These are phyloP conservation scores for Thalassoma bifasciatum DNA, from an alignment of 2,113 vertebrate genomes.

Conservation along the genomic window DNA sequence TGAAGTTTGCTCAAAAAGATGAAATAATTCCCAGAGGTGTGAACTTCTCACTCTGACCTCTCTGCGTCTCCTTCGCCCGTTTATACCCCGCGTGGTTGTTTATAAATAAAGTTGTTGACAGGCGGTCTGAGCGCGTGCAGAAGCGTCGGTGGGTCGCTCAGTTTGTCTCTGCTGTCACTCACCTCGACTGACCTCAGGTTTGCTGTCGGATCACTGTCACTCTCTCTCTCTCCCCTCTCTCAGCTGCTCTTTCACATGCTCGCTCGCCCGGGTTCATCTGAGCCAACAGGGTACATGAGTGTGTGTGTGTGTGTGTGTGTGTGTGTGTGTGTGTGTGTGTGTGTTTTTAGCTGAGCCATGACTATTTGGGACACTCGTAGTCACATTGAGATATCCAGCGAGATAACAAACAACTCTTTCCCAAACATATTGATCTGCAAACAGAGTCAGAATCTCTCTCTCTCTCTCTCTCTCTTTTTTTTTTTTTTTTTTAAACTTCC, in stretches of 20 bases:
- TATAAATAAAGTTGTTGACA: background rate
- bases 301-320: constrained; percentile 29
- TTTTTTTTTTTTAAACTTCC: constrained; percentile 44
- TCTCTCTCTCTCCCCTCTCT: too few species aligned
- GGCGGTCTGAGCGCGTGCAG: too few species aligned
- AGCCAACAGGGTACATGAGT: too few species aligned
- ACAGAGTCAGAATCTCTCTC: constrained; percentile 16
- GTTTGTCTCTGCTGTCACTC: constrained; percentile 19
- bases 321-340: constrained; percentile 6
- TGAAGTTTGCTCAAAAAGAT: too few species aligned
- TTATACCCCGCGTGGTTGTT: background rate
- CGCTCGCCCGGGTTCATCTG: too few species aligned
- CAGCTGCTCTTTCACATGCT: too few species aligned
- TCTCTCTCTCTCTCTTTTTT: background rate
- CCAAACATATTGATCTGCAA: constrained; percentile 64
- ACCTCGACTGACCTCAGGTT: constrained; percentile 52
- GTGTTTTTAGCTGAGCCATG: constrained; percentile 6
- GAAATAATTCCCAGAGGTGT: too few species aligned
- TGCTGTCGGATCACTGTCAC: constrained; percentile 26
- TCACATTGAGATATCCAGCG: constrained; percentile 28
- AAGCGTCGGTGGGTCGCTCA: background rate
- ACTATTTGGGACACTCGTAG: constrained; percentile 32
- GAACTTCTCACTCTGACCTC: too few species aligned
- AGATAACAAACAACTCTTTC: constrained; percentile 55
- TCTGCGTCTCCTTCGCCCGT: background rate